Percentiles rank a stretch among this genome's conserved stretches.
These are phyloP conservation scores for Hemitrygon akajei DNA, from an alignment of 2,797 vertebrate species.

Conservation along the genomic window DNA sequence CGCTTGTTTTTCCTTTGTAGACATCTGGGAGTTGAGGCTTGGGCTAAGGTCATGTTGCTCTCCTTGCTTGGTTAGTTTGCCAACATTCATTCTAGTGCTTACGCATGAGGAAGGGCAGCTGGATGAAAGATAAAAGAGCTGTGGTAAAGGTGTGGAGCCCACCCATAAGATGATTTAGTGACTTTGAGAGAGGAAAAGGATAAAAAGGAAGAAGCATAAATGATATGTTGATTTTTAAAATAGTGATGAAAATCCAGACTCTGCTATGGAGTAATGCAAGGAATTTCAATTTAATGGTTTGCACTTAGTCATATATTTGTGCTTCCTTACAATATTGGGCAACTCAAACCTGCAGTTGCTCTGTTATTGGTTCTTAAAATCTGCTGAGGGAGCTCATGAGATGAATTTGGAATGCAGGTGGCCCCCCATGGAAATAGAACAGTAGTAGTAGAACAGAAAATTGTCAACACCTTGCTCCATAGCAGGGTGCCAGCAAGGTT, in stretches of 20 bases:
- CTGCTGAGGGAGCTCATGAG: not conserved
- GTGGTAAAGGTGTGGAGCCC: not conserved
- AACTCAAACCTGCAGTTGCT: not conserved
- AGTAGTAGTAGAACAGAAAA: not conserved
- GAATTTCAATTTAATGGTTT: not conserved
- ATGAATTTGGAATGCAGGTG: not conserved
- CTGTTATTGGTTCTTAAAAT: not conserved
- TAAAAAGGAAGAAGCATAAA: not conserved
- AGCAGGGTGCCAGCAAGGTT: too few relatives aligned
- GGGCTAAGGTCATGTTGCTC: not conserved
- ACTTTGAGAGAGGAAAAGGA: not conserved
- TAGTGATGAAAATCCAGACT: not conserved
- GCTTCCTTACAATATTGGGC: not conserved
- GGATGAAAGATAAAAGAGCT: not conserved
- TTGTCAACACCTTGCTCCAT: too few relatives aligned
- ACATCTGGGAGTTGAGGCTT: not conserved
- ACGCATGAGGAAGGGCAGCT: not conserved
- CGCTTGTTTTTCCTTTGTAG: not conserved
- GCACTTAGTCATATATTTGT: not conserved
- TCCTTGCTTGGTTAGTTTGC: not conserved
- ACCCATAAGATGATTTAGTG: not conserved
- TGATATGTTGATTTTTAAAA: not conserved
- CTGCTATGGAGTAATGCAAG: not conserved
- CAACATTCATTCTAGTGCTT: not conserved
- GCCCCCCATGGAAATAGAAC: not conserved